Percentiles rank a stretch among this genome's conserved stretches.
These are phyloP conservation scores for Callipepla squamata DNA, from an alignment of 2,113 vertebrate genomes.

Conservation along the genomic window DNA sequence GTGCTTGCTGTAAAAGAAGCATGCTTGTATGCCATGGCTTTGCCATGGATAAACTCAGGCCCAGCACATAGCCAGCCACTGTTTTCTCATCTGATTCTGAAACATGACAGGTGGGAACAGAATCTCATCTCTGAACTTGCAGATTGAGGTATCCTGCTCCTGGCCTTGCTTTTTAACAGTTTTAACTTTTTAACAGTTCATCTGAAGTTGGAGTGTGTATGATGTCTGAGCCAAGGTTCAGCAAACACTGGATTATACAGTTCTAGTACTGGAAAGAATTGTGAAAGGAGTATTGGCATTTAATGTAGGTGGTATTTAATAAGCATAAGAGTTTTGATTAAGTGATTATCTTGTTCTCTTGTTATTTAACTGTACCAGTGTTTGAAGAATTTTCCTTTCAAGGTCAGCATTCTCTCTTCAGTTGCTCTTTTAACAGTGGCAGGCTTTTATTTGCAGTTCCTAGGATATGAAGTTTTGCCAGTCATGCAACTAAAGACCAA, in stretches of 20 bases:
- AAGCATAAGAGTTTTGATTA: background rate
- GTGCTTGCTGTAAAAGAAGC: background rate
- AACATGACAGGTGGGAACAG: background rate
- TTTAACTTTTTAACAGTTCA: background rate
- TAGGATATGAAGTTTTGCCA: background rate
- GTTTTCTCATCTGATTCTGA: background rate
- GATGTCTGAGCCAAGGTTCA: background rate
- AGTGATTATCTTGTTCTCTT: background rate
- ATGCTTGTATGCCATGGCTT: background rate
- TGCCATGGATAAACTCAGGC: background rate
- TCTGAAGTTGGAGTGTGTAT: background rate
- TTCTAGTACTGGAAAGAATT: constrained; percentile 8
- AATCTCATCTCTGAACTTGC: background rate
- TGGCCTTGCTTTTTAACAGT: background rate
- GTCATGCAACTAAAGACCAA: background rate
- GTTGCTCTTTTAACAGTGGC: background rate
- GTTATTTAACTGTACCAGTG: background rate
- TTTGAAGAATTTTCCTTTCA: background rate
- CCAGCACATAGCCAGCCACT: accelerated
- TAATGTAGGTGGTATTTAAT: constrained; percentile 18
- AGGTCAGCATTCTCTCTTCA: background rate
- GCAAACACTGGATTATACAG: background rate
- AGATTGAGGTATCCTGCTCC: background rate
- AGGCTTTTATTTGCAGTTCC: background rate
- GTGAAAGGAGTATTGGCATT: background rate